A percentile compares a stretch with the other conserved stretches of the same genome.
These are phyloP conservation scores for Glareola pratincola DNA, from an alignment of 2,113 vertebrate species.

Conservation along the genomic window DNA sequence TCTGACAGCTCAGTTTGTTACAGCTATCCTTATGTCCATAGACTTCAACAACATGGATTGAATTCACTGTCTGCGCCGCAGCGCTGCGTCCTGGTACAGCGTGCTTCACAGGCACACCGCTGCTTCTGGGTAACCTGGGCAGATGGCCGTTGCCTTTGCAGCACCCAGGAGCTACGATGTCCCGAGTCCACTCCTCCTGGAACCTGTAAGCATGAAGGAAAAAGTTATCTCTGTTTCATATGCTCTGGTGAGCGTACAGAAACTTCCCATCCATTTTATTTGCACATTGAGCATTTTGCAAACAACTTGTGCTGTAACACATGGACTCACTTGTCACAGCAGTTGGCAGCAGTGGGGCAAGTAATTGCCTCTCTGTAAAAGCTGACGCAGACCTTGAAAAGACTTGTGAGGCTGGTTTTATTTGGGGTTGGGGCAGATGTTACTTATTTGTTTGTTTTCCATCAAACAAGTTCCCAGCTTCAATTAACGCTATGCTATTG, in stretches of 20 bases:
- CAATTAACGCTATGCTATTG: not conserved
- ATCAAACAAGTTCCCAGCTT: not conserved
- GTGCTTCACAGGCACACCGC: not conserved
- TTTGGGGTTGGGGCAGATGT: not conserved
- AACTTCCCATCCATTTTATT: not conserved
- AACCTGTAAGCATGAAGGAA: conserved; percentile 28
- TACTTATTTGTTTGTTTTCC: not conserved
- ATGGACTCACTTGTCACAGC: not conserved
- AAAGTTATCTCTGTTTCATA: not conserved
- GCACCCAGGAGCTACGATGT: not conserved
- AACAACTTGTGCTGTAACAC: not conserved
- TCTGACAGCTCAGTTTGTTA: not conserved
- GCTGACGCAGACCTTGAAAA: not conserved
- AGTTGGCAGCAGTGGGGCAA: not conserved
- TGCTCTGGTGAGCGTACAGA: not conserved
- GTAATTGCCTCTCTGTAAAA: not conserved
- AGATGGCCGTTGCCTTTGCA: not conserved
- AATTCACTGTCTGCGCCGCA: not conserved
- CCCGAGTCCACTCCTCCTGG: conserved; percentile 29
- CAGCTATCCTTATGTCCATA: not conserved
- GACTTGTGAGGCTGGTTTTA: not conserved
- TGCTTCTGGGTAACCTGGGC: not conserved
- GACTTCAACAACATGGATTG: not conserved
- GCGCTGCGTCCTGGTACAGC: accelerated
- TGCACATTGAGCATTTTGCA: not conserved